Conservation (phyloP, 2,113 vertebrate genomes). For the Phoxinus phoxinus region DNA sequence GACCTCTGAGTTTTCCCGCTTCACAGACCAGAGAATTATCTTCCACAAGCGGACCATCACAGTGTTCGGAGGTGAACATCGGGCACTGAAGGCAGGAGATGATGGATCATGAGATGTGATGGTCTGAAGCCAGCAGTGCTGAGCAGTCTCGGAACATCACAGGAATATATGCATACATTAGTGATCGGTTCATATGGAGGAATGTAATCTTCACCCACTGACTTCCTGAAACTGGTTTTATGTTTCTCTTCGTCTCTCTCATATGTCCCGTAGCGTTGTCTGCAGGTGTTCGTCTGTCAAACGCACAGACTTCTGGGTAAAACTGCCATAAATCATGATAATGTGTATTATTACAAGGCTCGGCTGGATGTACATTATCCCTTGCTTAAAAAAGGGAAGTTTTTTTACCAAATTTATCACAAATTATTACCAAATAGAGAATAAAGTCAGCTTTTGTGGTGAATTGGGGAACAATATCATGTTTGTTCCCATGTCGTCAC, state of each 20-base stretch:
- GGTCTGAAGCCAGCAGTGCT: constrained; percentile 60
- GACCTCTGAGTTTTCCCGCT: constrained; percentile 39
- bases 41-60: constrained; percentile 75
- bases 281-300: background rate
- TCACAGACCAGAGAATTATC: constrained; percentile 54
- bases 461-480: background rate
- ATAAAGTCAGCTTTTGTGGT: background rate
- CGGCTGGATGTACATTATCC: too few relatives aligned
- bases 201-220: background rate
- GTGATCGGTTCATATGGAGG: background rate
- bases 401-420: too few relatives aligned
- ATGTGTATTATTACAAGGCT: too few relatives aligned
- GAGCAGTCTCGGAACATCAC: constrained; percentile 27
- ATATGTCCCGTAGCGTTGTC: background rate
- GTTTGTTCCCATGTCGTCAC: background rate
- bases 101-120: constrained; percentile 45
- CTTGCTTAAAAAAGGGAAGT: background rate
- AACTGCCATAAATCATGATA: too few relatives aligned
- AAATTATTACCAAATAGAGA: background rate
- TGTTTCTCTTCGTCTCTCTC: background rate
- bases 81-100: too few relatives aligned
- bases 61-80: constrained; percentile 12
- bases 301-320: background rate
- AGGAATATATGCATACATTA: constrained; percentile 39
- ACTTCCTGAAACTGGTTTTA: background rate